phyloP scores from a whole-genome alignment of 2,888 invertebrate genomes.

The Penaeus monodon region DNA sequence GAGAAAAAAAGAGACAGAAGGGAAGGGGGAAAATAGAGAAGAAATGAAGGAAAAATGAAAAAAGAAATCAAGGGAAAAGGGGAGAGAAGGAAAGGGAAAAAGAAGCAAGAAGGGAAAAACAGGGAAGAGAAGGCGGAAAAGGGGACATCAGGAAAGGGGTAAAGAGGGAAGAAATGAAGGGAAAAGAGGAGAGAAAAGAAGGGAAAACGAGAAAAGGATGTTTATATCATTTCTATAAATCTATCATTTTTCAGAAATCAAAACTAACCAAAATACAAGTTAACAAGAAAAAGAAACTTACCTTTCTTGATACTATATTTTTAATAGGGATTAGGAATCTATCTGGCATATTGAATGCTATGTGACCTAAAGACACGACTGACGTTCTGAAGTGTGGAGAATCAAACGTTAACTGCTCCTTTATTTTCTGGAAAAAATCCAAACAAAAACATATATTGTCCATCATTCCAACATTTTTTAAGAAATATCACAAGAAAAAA shows the following conservation, averaged over 20 bases:
- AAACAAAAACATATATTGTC: neutral
- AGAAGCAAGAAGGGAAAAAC: too few relatives aligned
- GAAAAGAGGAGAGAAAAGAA: too few relatives aligned
- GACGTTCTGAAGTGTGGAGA: conserved; percentile 85
- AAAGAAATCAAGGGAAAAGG: too few relatives aligned
- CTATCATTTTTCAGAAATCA: neutral
- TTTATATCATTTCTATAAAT: neutral
- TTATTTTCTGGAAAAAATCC: conserved; percentile 52
- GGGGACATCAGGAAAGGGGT: too few relatives aligned
- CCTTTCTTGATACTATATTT: conserved; percentile 90
- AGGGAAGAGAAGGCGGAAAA: too few relatives aligned
- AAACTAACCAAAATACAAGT: neutral
- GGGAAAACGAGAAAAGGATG: too few relatives aligned
- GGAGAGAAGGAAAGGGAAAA: too few relatives aligned
- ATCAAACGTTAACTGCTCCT: conserved; percentile 63
- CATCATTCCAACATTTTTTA: neutral
- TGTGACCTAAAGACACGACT: conserved; percentile 93
- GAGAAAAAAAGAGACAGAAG: too few relatives aligned
- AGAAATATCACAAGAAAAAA: too few relatives aligned
- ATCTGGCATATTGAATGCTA: conserved; percentile 91
- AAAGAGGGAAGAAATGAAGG: too few relatives aligned
- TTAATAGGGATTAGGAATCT: conserved; percentile 91
- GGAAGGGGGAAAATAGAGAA: too few relatives aligned
- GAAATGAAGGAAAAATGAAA: too few relatives aligned
- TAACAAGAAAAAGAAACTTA: conserved; percentile 19